Evolutionary conservation across 1,140 invertebrate species (phyloP), one percentile per base, ranked within the genome.

Genomic region (Semibalanus balanoides): DNA sequence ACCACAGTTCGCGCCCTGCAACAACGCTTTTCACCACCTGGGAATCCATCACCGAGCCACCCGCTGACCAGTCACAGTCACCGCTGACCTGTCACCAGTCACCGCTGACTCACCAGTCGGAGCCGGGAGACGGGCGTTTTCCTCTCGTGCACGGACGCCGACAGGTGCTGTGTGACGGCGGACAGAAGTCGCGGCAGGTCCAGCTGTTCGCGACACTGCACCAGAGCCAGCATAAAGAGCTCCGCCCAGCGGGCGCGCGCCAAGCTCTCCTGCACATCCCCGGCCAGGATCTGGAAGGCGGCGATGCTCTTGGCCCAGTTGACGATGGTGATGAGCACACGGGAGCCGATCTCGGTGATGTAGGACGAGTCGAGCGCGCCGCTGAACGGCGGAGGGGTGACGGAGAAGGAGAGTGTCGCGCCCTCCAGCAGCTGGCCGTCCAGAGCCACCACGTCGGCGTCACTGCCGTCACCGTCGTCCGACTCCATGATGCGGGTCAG

Each of bases 301-400:
- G 70, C 70, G 28, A 72, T 30, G 29, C 70, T 72, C 70, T 72
- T 72, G 70, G 70, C 70, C 70, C 70, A 72, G 28, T 72, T 72
- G 70, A 72, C 25, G 70, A 72, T 72, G 70, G 70, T 72, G 70
- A 72, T 72, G 70, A 72, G 70, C n/a, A 72, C 28, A 14, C 70
- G 70, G 19, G 70, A 72, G 70, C 70, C 70, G 70, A 72, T 72
- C 70, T 72, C 70, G n/a, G 70, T 72, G 70, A 72, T 72, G 70
- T 72, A 72, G 70, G 70, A 72, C 70, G 70, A 72, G 25, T 72
- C 70, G 70, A 29, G 9, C 25, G 29, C 28, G 28, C n/a, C n/a
- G 28, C 28, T 72, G 28, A 72, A 28, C 70, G 9, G 70, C 70
- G 70, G 70, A 3, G 70, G 70, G 3, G 28, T 29, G 3, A 72